Percentiles rank a stretch among this genome's conserved stretches.
These are phyloP conservation scores for Sebastolobus alascanus DNA, from an alignment of 2,797 vertebrate genomes.

Conservation along the genomic window DNA sequence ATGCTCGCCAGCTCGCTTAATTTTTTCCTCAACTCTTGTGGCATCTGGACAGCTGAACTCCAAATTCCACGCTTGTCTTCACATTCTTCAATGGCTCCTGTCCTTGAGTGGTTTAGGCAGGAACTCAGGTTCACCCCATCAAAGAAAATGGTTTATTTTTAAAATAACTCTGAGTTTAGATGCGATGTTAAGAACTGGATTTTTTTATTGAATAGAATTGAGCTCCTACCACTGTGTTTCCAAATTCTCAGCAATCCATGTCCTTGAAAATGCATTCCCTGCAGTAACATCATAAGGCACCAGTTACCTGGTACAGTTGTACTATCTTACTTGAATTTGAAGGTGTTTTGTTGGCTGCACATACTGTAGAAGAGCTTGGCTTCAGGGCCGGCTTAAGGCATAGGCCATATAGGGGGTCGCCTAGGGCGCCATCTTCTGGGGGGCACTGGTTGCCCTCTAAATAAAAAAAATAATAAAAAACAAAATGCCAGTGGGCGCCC, in stretches of 20 bases:
- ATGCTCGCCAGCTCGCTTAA: neutral
- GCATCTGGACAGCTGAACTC: slow-evolving; percentile 21
- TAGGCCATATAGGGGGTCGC: no score
- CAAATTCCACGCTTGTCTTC: neutral
- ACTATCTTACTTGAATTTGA: slow-evolving; percentile 67
- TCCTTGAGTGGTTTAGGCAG: slow-evolving; percentile 14
- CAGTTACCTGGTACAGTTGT: slow-evolving; percentile 45
- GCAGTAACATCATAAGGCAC: slow-evolving; percentile 61
- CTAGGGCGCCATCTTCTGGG: no score
- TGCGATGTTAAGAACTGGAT: neutral
- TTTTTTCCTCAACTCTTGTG: slow-evolving; percentile 17
- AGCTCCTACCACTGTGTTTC: slow-evolving; percentile 28
- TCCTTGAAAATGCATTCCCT: slow-evolving; percentile 45
- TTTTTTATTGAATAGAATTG: slow-evolving; percentile 37
- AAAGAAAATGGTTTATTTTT: neutral
- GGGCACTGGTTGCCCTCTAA: no score
- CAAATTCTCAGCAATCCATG: slow-evolving; percentile 39
- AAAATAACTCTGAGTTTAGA: neutral
- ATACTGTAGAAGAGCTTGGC: slow-evolving; percentile 7
- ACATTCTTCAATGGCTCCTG: slow-evolving; percentile 11
- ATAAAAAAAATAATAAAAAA: no score
- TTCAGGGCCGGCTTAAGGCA: no score
- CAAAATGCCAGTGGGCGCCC: no score
- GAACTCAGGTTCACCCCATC: neutral
- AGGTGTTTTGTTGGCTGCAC: slow-evolving; percentile 50